These are phyloP conservation scores for Condylostylus longicornis DNA, from an alignment of 1,140 invertebrate species.

Conservation along the genomic window DNA sequence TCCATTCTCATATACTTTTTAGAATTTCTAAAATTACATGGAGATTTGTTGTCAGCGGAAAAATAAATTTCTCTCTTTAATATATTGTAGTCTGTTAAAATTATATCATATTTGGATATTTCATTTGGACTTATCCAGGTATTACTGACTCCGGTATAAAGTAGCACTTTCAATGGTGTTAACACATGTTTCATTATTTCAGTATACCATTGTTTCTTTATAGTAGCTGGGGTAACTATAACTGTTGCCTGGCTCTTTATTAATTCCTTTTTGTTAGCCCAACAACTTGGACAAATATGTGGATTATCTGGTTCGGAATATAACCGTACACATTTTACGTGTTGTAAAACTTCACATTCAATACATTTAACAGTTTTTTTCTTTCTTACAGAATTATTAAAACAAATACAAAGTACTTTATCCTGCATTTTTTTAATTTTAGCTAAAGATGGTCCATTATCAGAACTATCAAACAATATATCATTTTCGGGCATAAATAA, in stretches of 20 bases:
- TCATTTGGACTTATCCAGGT: conserved; percentile 49
- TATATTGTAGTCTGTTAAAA: conserved; percentile 56
- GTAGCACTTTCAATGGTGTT: conserved; percentile 32
- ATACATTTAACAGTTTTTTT: conserved; percentile 10
- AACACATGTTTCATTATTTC: conserved; percentile 54
- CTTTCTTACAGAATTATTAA: conserved; percentile 1
- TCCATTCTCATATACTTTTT: conserved; percentile 26
- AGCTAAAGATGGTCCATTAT: conserved; percentile 9
- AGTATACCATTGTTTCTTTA: conserved; percentile 57
- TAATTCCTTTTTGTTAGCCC: conserved; percentile 12
- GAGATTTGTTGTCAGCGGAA: conserved; percentile 17
- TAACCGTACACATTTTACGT: conserved; percentile 13
- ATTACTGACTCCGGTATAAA: conserved; percentile 39
- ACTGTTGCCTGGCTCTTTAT: conserved; percentile 47
- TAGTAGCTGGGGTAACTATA: conserved; percentile 55
- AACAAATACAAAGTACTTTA: conserved; percentile 16
- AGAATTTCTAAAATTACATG: conserved; percentile 16
- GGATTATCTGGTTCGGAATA: not conserved
- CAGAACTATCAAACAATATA: not conserved
- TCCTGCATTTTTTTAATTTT: conserved; percentile 7
- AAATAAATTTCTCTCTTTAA: conserved; percentile 44
- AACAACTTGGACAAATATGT: conserved; percentile 24
- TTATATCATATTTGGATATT: conserved; percentile 53
- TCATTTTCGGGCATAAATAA: not conserved
- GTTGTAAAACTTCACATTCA: conserved; percentile 17